A percentile compares a stretch with the other conserved stretches of the same genome.
phyloP scores from a whole-genome alignment of 2,113 vertebrate genomes.

The Brachypodius melanocephalos region DNA sequence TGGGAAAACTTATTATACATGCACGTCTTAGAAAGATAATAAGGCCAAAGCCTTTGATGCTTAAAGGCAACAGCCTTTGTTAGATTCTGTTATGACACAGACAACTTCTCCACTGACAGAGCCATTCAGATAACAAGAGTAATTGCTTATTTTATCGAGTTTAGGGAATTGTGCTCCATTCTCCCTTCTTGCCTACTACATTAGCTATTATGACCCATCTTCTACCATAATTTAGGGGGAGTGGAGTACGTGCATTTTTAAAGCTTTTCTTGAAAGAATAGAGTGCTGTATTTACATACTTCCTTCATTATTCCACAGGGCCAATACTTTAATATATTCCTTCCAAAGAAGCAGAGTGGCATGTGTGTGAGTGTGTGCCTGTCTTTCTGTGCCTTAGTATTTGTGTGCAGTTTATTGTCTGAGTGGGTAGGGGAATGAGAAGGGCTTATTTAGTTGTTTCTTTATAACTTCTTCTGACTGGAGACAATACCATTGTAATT shows the following conservation, averaged over 20 bases:
- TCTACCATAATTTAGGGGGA: conserved; percentile 70
- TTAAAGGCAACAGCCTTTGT: conserved; percentile 72
- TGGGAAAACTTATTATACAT: conserved; percentile 73
- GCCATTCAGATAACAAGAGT: conserved; percentile 68
- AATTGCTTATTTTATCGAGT: conserved; percentile 78
- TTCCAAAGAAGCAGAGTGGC: neutral
- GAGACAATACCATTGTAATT: neutral
- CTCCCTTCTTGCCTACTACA: conserved; percentile 71
- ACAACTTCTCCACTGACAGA: conserved; percentile 57
- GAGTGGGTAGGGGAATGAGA: neutral
- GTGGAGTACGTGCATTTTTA: conserved; percentile 55
- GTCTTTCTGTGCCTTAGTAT: neutral
- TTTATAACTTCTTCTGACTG: neutral
- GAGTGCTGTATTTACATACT: conserved; percentile 43
- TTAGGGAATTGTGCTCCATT: conserved; percentile 68
- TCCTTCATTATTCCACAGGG: conserved; percentile 50
- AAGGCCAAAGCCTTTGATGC: conserved; percentile 66
- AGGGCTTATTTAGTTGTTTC: neutral
- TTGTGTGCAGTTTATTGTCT: neutral
- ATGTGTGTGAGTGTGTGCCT: neutral
- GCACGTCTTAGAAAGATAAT: conserved; percentile 70
- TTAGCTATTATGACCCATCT: conserved; percentile 71
- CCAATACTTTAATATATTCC: conserved; percentile 23
- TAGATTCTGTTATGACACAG: conserved; percentile 65
- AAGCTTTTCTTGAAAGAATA: conserved; percentile 64